phyloP scores from a whole-genome alignment of 2,888 invertebrate genomes.

The Diogma glabrata region DNA sequence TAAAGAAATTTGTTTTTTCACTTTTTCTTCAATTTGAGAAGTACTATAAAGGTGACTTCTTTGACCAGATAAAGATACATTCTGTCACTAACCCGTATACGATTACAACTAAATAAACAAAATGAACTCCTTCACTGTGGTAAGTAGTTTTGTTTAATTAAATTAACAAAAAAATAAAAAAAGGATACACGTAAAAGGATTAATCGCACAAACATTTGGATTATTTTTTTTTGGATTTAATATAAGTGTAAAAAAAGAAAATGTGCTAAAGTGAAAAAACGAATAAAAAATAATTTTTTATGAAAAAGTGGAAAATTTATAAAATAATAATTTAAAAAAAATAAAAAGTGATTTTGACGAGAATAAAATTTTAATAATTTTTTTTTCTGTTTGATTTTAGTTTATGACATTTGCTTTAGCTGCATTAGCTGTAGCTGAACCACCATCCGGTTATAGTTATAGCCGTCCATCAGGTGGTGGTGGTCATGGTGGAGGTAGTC shows the following conservation, averaged over 20 bases:
- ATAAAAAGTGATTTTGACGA: conserved; percentile 5
- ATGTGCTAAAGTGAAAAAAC: background rate
- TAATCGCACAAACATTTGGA: conserved; percentile 7
- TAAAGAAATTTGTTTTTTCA: no score
- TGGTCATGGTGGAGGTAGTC: conserved; percentile 38
- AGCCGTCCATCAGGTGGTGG: conserved; percentile 50
- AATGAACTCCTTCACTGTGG: conserved; percentile 40
- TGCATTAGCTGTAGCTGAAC: conserved; percentile 61
- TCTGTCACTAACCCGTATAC: conserved; percentile 38
- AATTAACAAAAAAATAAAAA: conserved; percentile 8
- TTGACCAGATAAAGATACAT: conserved; percentile 29
- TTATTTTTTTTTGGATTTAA: conserved; percentile 9
- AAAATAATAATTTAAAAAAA: background rate
- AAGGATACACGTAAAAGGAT: conserved; percentile 10
- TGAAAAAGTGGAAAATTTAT: background rate
- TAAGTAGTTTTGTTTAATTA: conserved; percentile 25
- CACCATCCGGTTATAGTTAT: conserved; percentile 66
- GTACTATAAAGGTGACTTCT: conserved; percentile 35
- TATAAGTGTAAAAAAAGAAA: conserved; percentile 11
- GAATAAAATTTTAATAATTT: background rate
- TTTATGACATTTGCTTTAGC: conserved; percentile 74
- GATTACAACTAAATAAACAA: conserved; percentile 35
- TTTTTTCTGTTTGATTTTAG: conserved; percentile 40
- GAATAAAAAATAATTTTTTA: background rate
- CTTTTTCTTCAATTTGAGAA: no score